Conservation (phyloP, 2,888 invertebrate genomes). For the Subacronicta megacephala region DNA sequence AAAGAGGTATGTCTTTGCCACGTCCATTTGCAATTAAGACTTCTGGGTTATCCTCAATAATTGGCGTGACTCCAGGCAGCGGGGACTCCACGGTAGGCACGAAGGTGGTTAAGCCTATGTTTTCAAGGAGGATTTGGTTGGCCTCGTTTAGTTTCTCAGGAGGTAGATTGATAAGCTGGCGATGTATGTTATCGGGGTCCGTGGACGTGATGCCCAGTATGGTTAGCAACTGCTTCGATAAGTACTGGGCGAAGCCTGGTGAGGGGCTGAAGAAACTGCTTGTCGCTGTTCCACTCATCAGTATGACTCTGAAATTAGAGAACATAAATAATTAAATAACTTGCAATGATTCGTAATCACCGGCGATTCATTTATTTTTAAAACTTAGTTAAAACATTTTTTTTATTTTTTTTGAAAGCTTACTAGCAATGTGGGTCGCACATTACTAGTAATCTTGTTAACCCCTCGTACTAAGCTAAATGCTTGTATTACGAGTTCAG, state of each 20-base stretch:
- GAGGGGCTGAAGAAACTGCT: slow-evolving; percentile 72
- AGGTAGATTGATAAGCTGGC: slow-evolving; percentile 68
- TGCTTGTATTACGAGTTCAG: too few relatives aligned
- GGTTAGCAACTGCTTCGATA: slow-evolving; percentile 67
- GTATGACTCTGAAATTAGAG: slow-evolving; percentile 71
- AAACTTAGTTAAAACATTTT: too few relatives aligned
- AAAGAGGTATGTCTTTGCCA: slow-evolving; percentile 73
- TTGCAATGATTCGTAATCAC: too few relatives aligned
- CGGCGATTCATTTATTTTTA: too few relatives aligned
- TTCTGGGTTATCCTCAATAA: slow-evolving; percentile 78
- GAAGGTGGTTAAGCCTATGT: slow-evolving; percentile 72
- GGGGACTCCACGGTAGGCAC: slow-evolving; percentile 76
- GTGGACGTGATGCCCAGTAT: slow-evolving; percentile 81
- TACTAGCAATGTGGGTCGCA: too few relatives aligned
- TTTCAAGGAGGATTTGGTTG: slow-evolving; percentile 67
- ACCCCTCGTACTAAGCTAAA: too few relatives aligned
- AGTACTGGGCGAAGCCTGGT: slow-evolving; percentile 67
- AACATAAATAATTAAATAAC: not conserved
- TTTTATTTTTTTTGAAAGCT: too few relatives aligned
- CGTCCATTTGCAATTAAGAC: slow-evolving; percentile 67
- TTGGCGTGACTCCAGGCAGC: slow-evolving; percentile 70
- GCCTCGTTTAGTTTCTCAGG: slow-evolving; percentile 71
- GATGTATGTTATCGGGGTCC: slow-evolving; percentile 70
- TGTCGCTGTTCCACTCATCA: slow-evolving; percentile 78
- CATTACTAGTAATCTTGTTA: too few relatives aligned